These are phyloP conservation scores for Ariopsis seemanni DNA, from an alignment of 2,113 vertebrate species.

Conservation along the genomic window DNA sequence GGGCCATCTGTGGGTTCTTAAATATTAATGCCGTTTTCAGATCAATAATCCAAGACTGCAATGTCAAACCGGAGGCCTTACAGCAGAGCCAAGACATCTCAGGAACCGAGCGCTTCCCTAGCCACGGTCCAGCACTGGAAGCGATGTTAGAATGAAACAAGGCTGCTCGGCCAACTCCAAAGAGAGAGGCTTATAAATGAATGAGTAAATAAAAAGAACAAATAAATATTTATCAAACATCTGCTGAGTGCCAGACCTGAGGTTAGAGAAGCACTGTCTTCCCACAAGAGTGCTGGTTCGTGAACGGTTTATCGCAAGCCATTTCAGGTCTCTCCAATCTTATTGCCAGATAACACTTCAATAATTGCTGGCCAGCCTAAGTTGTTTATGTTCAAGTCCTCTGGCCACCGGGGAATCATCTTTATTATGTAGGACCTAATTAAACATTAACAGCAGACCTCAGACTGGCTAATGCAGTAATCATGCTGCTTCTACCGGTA, in stretches of 20 bases:
- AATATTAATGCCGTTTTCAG: slow-evolving; percentile 53
- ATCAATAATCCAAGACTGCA: slow-evolving; percentile 44
- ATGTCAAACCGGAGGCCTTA: slow-evolving; percentile 15
- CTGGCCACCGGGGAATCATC: slow-evolving; percentile 40
- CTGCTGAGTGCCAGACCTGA: slow-evolving; percentile 18
- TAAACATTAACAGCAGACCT: slow-evolving; percentile 35
- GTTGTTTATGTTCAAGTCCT: slow-evolving; percentile 30
- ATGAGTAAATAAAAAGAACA: slow-evolving; percentile 35
- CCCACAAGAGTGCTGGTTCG: slow-evolving; percentile 12
- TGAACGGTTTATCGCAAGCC: background rate
- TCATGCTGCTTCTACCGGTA: background rate
- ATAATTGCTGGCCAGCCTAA: slow-evolving; percentile 23
- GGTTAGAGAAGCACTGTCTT: background rate
- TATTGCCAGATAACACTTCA: slow-evolving; percentile 16
- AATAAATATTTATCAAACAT: slow-evolving; percentile 46
- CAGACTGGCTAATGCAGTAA: slow-evolving; percentile 9
- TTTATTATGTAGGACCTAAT: slow-evolving; percentile 32
- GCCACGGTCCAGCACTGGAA: slow-evolving; percentile 24
- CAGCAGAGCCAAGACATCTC: background rate
- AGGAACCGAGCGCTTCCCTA: background rate
- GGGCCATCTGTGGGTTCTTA: slow-evolving; percentile 48
- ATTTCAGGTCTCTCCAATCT: background rate
- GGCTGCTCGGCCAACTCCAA: background rate
- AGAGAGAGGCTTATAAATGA: slow-evolving; percentile 21
- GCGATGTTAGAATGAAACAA: background rate